These are phyloP conservation scores for Notechis scutatus DNA, from an alignment of 2,113 vertebrate species.

Conservation along the genomic window DNA sequence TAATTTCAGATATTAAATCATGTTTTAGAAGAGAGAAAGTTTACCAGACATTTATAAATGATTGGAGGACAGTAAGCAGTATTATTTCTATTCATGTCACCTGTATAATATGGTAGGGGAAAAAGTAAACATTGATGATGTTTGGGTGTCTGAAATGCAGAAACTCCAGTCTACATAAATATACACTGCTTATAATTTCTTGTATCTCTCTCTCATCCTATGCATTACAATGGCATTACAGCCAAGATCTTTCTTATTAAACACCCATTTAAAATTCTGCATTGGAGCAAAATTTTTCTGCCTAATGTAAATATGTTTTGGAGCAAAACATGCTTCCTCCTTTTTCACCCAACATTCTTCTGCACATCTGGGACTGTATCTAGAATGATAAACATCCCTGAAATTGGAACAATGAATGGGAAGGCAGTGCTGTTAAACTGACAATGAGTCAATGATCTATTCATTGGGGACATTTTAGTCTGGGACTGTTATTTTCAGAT, in stretches of 20 bases:
- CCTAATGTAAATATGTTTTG: background rate
- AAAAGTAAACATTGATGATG: background rate
- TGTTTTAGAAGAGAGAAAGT: background rate
- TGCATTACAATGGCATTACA: background rate
- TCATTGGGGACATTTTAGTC: conserved; percentile 24
- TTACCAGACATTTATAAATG: background rate
- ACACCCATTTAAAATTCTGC: background rate
- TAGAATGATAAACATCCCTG: conserved; percentile 16
- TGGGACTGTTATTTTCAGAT: conserved; percentile 12
- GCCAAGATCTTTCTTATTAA: background rate
- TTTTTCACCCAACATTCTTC: background rate
- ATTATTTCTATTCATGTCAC: background rate
- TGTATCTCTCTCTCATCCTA: background rate
- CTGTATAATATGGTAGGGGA: background rate
- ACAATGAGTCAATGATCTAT: background rate
- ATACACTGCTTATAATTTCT: background rate
- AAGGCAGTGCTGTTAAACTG: conserved; percentile 8
- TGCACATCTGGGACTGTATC: background rate
- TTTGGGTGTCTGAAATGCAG: background rate
- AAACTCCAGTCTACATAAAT: background rate
- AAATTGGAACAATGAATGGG: background rate
- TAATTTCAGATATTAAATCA: background rate
- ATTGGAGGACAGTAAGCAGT: background rate
- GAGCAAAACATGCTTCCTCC: background rate
- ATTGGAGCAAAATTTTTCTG: background rate